Percentiles rank a stretch among this genome's conserved stretches.
These are phyloP conservation scores for Mythimna loreyi DNA, from an alignment of 2,888 invertebrate species.

Conservation along the genomic window DNA sequence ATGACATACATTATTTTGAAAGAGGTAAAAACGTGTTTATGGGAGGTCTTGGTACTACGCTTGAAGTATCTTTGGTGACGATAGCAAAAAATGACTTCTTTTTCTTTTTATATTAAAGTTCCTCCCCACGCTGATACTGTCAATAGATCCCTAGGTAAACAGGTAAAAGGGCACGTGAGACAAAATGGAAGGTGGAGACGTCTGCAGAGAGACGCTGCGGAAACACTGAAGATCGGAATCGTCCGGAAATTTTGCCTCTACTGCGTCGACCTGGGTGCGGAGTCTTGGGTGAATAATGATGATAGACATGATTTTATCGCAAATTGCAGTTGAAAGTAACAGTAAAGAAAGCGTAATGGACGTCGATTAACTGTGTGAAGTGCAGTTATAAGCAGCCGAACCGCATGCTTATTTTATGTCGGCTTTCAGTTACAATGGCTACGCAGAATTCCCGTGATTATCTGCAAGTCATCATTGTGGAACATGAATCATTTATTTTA, in stretches of 20 bases:
- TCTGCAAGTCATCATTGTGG: neutral
- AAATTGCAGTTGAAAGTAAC: conserved; percentile 15
- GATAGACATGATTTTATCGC: neutral
- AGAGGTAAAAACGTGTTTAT: neutral
- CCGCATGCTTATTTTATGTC: neutral
- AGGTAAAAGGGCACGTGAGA: no score
- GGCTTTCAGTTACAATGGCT: conserved; percentile 4
- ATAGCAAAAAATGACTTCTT: no score
- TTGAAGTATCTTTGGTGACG: no score
- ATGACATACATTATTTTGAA: neutral
- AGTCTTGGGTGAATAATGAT: neutral
- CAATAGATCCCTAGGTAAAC: no score
- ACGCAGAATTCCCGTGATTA: neutral
- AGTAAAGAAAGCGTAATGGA: conserved; percentile 8
- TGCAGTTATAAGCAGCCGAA: conserved; percentile 14
- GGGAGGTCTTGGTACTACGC: no score
- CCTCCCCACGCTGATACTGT: no score
- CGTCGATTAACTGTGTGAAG: conserved; percentile 7
- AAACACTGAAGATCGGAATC: no score
- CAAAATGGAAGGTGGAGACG: no score
- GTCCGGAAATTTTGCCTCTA: no score
- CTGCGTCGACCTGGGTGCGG: no score
- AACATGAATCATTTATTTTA: neutral
- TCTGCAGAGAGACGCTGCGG: no score
- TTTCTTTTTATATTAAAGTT: no score